These are phyloP conservation scores for Rhynchotus rufescens DNA, from an alignment of 2,797 vertebrate genomes.

Conservation along the genomic window DNA sequence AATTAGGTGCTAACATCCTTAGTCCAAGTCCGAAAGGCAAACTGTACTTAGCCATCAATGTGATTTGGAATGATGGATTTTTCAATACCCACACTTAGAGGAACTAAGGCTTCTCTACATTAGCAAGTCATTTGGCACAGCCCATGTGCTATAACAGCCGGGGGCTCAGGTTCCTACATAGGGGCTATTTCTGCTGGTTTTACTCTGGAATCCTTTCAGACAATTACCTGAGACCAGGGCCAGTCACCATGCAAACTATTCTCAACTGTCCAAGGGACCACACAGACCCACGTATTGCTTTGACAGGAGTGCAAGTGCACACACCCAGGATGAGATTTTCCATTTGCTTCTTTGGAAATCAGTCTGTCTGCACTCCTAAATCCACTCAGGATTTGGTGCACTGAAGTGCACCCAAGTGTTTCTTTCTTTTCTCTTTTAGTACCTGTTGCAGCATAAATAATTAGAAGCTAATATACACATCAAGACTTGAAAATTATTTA, in stretches of 20 bases:
- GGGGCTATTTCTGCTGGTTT: too few species aligned
- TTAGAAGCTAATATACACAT: background rate
- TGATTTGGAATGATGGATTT: background rate
- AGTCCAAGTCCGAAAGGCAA: background rate
- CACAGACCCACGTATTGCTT: background rate
- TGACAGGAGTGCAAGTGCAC: background rate
- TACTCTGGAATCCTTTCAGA: background rate
- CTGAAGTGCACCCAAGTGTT: background rate
- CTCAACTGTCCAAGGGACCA: background rate
- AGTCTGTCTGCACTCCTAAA: background rate
- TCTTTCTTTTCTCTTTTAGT: background rate
- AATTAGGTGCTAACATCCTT: background rate
- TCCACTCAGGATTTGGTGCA: background rate
- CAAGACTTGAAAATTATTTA: background rate
- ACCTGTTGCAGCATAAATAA: background rate
- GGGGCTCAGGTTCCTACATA: background rate
- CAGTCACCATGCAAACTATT: background rate
- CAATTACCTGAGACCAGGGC: background rate
- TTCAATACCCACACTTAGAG: background rate
- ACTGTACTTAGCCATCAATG: background rate
- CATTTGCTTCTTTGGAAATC: background rate
- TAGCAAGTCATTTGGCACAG: background rate
- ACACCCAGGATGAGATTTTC: background rate
- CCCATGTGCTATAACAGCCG: background rate
- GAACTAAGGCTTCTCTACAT: background rate